Base-by-base conservation (phyloP, 1,140 invertebrate genomes). In the Drosophila repletoides region DNA sequence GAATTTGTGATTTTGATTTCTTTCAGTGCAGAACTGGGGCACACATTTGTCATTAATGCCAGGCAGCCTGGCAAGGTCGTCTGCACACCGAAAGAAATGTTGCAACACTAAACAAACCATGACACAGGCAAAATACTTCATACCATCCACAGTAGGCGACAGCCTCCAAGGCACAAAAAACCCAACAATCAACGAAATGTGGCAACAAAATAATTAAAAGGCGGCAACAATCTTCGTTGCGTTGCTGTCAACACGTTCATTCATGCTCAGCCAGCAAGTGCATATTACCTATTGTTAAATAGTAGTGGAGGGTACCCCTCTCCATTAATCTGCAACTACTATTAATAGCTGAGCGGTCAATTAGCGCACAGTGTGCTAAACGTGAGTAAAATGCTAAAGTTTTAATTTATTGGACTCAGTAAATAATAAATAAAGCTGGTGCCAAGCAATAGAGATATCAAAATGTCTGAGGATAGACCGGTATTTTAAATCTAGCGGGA, bases 161-260 rank as follows among this genome's bases (percentile, higher is more conserved):
- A n/a, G n/a, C n/a, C n/a, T n/a, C n/a, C n/a, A n/a, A n/a, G n/a
- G n/a, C n/a, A n/a, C n/a, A 61, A 51, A 46, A 46, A 24, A 48
- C 45, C 46, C 46, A 36, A 40, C 53, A 53, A 45, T 48, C 40
- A 46, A 53, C 45, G 40, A 31, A 17, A 34, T 7, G 10, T 10
- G 5, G 14, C 40, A 34, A 24, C 12, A 70, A 75, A 24, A 34
- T 67, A 51, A 76, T 76, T 77, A 76, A 76, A 77, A 63, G 48
- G 40, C 79, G 55, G 58, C 61, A 49, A 55, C n/a, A 64, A 70
- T 81, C n/a, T n/a, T n/a, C n/a, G n/a, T n/a, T n/a, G n/a, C n/a
- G n/a, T n/a, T n/a, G n/a, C n/a, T n/a, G n/a, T n/a, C n/a, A n/a
- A n/a, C n/a, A n/a, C n/a, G n/a, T n/a, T n/a, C n/a, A n/a, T n/a